These are phyloP conservation scores for Oryctes rhinoceros DNA, from an alignment of 1,140 invertebrate species.

Conservation along the genomic window DNA sequence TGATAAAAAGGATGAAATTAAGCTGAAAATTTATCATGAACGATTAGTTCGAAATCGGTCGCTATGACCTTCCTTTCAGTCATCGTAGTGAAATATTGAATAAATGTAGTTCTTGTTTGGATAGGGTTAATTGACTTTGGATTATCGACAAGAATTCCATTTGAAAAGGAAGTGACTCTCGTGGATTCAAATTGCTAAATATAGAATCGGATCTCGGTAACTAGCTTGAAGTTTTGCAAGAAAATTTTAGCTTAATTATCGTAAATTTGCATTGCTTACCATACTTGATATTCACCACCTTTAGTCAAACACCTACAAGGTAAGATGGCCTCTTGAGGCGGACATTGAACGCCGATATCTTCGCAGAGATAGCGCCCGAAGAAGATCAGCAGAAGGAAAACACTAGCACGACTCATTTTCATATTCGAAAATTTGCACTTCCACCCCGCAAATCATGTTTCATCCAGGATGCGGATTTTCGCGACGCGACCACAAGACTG, in stretches of 20 bases:
- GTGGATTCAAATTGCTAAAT: too few relatives aligned
- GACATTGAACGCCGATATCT: constrained; percentile 60
- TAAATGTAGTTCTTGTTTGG: too few relatives aligned
- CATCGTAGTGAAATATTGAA: too few relatives aligned
- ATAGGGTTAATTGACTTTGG: too few relatives aligned
- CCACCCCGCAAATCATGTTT: neutral
- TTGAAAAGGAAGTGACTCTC: too few relatives aligned
- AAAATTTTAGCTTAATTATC: too few relatives aligned
- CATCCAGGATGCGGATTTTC: neutral
- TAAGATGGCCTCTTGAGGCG: constrained; percentile 69
- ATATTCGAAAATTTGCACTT: neutral
- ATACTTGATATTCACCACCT: constrained; percentile 74
- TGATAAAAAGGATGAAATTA: constrained; percentile 17
- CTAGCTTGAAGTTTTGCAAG: too few relatives aligned
- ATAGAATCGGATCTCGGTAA: too few relatives aligned
- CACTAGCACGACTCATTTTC: constrained; percentile 29
- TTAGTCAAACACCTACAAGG: constrained; percentile 74
- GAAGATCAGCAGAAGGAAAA: constrained; percentile 48
- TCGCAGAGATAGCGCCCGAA: neutral
- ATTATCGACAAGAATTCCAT: too few relatives aligned
- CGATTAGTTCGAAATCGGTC: too few relatives aligned
- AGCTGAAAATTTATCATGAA: too few relatives aligned
- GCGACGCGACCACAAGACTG: neutral
- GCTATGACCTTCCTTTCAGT: too few relatives aligned
- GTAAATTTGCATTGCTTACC: constrained; percentile 61